Percentiles rank a stretch among this genome's conserved stretches.
phyloP scores from a whole-genome alignment of 2,797 vertebrate genomes.

The Sebastes matsubarae region DNA sequence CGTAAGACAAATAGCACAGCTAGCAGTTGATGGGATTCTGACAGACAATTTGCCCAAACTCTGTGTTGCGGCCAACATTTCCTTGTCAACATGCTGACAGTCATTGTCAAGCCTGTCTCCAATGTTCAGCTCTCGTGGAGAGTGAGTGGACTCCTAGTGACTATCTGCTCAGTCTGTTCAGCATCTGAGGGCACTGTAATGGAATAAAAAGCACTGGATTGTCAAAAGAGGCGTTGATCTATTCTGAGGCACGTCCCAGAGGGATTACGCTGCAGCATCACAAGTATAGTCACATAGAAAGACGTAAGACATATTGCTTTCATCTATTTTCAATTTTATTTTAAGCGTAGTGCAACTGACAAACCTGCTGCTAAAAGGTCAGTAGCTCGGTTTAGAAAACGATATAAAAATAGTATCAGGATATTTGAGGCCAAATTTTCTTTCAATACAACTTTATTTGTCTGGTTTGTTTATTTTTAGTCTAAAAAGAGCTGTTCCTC shows the following conservation, averaged over 20 bases:
- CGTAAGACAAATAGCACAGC: conserved; percentile 16
- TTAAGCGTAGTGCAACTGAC: conserved; percentile 15
- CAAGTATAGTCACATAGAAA: conserved; percentile 24
- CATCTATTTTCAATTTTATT: conserved; percentile 54
- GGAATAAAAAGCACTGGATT: conserved; percentile 10
- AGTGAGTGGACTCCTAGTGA: conserved; percentile 41
- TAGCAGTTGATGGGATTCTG: conserved; percentile 29
- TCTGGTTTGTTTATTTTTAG: conserved; percentile 35
- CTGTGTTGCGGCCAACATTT: conserved; percentile 15
- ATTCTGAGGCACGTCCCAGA: conserved; percentile 53
- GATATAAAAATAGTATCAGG: conserved; percentile 50
- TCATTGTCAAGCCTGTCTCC: conserved; percentile 49
- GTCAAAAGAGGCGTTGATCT: conserved; percentile 61
- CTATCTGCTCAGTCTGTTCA: conserved; percentile 46
- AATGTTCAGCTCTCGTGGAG: conserved; percentile 42
- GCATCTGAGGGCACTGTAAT: conserved; percentile 20
- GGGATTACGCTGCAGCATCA: conserved; percentile 30
- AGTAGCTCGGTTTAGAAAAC: conserved; percentile 23
- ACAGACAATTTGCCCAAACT: conserved; percentile 45
- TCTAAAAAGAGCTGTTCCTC: neutral
- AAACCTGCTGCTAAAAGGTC: conserved; percentile 19
- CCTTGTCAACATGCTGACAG: conserved; percentile 27
- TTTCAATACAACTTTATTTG: neutral
- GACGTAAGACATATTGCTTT: conserved; percentile 17
- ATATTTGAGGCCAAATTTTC: conserved; percentile 5